Percentiles rank a stretch among this genome's conserved stretches.
Evolutionary conservation across 2,113 vertebrate species (phyloP).

Genomic region (Pyrgilauda ruficollis): DNA sequence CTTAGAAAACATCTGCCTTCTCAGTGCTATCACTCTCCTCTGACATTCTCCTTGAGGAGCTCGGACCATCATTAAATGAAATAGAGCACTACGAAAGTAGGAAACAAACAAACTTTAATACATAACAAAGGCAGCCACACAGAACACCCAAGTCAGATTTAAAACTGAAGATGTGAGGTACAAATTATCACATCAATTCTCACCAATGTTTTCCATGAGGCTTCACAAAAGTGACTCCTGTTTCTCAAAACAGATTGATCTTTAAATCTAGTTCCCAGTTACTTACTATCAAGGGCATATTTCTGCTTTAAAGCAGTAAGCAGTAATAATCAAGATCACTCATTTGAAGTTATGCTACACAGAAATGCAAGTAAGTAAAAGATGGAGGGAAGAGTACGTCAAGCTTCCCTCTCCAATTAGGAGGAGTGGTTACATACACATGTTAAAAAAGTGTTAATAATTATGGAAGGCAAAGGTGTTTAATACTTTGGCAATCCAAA

Average conservation of each 20-base stretch:
- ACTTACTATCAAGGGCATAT: background rate
- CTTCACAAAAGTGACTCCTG: background rate
- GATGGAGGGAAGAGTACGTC: background rate
- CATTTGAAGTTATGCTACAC: background rate
- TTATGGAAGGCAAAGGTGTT: background rate
- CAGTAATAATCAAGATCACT: background rate
- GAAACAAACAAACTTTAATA: background rate
- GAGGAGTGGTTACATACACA: background rate
- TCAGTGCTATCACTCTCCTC: background rate
- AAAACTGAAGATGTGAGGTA: background rate
- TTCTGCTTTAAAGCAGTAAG: background rate
- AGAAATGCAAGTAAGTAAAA: background rate
- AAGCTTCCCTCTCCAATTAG: accelerated
- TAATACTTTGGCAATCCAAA: background rate
- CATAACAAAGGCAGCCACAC: background rate
- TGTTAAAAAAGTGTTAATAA: accelerated
- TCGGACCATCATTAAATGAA: background rate
- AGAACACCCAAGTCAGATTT: background rate
- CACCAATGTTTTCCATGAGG: background rate
- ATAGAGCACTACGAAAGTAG: background rate
- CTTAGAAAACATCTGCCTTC: background rate
- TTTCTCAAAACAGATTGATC: background rate
- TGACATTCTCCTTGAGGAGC: background rate
- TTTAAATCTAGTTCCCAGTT: background rate
- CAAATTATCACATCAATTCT: background rate